Percentiles rank a stretch among this genome's conserved stretches.
These are phyloP conservation scores for Lamproptera curius DNA, from an alignment of 2,888 invertebrate genomes.

Conservation along the genomic window DNA sequence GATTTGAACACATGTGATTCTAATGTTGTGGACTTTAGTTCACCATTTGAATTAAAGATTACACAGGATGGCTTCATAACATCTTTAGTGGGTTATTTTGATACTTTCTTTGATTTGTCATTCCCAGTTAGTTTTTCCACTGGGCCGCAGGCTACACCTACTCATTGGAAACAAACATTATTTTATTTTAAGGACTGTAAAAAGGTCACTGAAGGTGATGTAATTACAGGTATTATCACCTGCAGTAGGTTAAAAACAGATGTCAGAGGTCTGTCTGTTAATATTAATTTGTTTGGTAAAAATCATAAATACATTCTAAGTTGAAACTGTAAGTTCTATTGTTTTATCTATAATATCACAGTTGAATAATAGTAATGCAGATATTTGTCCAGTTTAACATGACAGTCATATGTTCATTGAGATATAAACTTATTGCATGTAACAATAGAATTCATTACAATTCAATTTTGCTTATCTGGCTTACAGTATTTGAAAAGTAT, in stretches of 20 bases:
- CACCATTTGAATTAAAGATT: constrained; percentile 82
- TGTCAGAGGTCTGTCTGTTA: constrained; percentile 84
- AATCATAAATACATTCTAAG: constrained; percentile 81
- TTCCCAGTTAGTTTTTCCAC: constrained; percentile 86
- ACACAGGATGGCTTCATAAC: constrained; percentile 83
- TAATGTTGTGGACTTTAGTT: constrained; percentile 84
- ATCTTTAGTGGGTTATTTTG: constrained; percentile 94
- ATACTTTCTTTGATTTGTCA: constrained; percentile 88
- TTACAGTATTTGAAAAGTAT: neutral
- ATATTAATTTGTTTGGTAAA: constrained; percentile 81
- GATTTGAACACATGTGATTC: constrained; percentile 86
- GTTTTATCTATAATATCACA: too few species aligned
- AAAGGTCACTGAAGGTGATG: constrained; percentile 82
- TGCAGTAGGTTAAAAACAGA: constrained; percentile 86
- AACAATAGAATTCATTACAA: too few species aligned
- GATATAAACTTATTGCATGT: too few species aligned
- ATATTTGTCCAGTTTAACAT: too few species aligned
- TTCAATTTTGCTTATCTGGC: neutral
- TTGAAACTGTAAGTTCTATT: too few species aligned
- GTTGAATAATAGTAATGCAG: too few species aligned
- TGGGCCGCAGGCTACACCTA: constrained; percentile 84
- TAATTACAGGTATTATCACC: constrained; percentile 81
- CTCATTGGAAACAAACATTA: constrained; percentile 97
- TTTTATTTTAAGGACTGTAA: constrained; percentile 89
- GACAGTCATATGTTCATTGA: too few species aligned